Evolutionary conservation across 2,888 invertebrate species (phyloP), one percentile per base, ranked within the genome.

Genomic region (Hypsopygia costalis): DNA sequence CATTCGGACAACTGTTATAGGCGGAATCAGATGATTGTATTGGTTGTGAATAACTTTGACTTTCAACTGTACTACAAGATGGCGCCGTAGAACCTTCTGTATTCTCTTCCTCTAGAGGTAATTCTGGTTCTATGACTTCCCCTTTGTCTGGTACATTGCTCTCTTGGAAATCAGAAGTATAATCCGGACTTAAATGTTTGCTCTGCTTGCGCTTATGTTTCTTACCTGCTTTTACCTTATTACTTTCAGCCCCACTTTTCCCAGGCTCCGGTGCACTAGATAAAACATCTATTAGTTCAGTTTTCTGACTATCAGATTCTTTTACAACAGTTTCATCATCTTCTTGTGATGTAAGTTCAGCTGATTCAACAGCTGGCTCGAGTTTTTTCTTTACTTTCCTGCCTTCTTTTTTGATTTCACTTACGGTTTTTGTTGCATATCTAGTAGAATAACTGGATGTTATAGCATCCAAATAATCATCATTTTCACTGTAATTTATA

Each of bases 401-500:
- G 33, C 60, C 61, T 65, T 90, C 86, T 53, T 79, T 81, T 63
- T 83, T 80, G 51, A 82, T 61, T 43, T 88, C 86, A 73, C 71
- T 69, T 11, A 85, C 78, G 43, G 82, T 79, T 71, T 77, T 86
- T 46, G 70, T 79, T 42, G 49, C 61, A 52, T 69, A 67, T 69
- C 78, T 82, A 49, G 43, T 62, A 49, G 71, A 51, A 66, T 77
- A 64, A 65, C 73, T 52, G 69, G 89, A 52, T 69, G 91, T 73
- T 65, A 91, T 43, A 45, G 72, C 71, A 73, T 90, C 73, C 68
- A 91, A 56, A 74, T 88, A 74, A 77, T 90, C 73, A 83, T 90
- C 83, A 81, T 90, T 81, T 86, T 90, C 80, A 87, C 89, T 78
- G 82, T 92, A 89, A 58, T 89, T 89, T 40, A 89, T 76, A 58